Conservation (phyloP, 2,113 vertebrate genomes). For the Pionites leucogaster region DNA sequence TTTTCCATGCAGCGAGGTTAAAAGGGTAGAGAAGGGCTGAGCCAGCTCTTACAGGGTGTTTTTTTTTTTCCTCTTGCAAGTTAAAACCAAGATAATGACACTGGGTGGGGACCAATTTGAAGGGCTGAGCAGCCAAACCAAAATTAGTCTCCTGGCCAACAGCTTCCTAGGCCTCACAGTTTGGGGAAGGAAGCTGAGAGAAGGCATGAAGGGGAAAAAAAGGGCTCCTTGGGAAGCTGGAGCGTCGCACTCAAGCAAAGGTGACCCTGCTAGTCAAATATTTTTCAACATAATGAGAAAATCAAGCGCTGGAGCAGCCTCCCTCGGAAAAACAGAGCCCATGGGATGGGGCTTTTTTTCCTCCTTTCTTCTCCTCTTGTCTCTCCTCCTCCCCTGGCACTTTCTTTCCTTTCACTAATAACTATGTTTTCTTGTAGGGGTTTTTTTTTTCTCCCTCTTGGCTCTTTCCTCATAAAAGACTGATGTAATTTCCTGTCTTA, state of each 20-base stretch:
- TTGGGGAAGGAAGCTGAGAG: slow-evolving; percentile 75
- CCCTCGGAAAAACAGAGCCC: slow-evolving; percentile 42
- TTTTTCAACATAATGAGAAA: slow-evolving; percentile 72
- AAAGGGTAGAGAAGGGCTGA: slow-evolving; percentile 55
- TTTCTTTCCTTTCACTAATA: slow-evolving; percentile 62
- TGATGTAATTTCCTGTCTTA: slow-evolving; percentile 93
- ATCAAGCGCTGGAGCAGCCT: slow-evolving; percentile 48
- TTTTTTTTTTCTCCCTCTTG: slow-evolving; percentile 38
- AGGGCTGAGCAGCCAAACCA: slow-evolving; percentile 84
- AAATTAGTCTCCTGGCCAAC: slow-evolving; percentile 87
- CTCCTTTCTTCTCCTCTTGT: not conserved
- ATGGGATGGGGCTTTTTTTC: not conserved
- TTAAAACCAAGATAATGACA: slow-evolving; percentile 91
- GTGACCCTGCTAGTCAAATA: slow-evolving; percentile 74
- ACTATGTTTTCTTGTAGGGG: slow-evolving; percentile 27
- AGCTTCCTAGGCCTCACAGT: slow-evolving; percentile 82
- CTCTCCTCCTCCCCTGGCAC: not conserved
- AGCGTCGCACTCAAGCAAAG: slow-evolving; percentile 53
- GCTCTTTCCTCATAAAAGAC: slow-evolving; percentile 85
- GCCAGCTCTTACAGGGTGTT: slow-evolving; percentile 40
- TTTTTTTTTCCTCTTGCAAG: slow-evolving; percentile 70
- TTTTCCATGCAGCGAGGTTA: not conserved
- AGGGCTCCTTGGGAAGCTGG: slow-evolving; percentile 59
- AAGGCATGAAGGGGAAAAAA: slow-evolving; percentile 46
- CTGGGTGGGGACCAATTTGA: slow-evolving; percentile 87